These are phyloP conservation scores for Phataginus tetradactyla DNA, from an alignment of 2,797 vertebrate species.

Conservation along the genomic window DNA sequence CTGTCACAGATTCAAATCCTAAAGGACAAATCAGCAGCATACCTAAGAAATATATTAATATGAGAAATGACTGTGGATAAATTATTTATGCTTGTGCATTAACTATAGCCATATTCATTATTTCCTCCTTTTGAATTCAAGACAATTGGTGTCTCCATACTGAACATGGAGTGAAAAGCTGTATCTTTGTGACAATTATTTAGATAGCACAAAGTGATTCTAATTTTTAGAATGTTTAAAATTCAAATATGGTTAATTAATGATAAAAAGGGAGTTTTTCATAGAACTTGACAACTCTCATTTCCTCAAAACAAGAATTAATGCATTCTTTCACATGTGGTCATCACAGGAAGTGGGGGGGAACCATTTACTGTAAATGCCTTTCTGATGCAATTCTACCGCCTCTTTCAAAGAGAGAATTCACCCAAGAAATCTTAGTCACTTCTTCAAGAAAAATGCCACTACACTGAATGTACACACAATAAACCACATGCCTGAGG, in stretches of 20 bases:
- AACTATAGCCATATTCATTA: not conserved
- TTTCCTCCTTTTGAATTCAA: constrained; percentile 25
- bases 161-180: not conserved
- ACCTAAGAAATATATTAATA: not conserved
- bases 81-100: not conserved
- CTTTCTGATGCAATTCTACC: constrained; percentile 82
- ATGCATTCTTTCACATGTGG: constrained; percentile 81
- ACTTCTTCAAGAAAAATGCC: constrained; percentile 83
- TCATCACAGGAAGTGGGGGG: constrained; percentile 80
- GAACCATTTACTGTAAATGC: constrained; percentile 79
- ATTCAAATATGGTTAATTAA: constrained; percentile 63
- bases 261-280: constrained; percentile 65
- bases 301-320: constrained; percentile 81
- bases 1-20: not conserved
- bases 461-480: constrained; percentile 73
- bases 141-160: not conserved
- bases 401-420: constrained; percentile 82
- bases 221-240: not conserved
- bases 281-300: constrained; percentile 63
- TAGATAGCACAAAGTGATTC: not conserved
- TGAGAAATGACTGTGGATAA: not conserved
- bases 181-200: not conserved
- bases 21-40: not conserved
- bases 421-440: constrained; percentile 86
- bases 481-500: not conserved